Conservation (phyloP, 2,113 vertebrate species). For the Cyphomyrus plagiostoma region DNA sequence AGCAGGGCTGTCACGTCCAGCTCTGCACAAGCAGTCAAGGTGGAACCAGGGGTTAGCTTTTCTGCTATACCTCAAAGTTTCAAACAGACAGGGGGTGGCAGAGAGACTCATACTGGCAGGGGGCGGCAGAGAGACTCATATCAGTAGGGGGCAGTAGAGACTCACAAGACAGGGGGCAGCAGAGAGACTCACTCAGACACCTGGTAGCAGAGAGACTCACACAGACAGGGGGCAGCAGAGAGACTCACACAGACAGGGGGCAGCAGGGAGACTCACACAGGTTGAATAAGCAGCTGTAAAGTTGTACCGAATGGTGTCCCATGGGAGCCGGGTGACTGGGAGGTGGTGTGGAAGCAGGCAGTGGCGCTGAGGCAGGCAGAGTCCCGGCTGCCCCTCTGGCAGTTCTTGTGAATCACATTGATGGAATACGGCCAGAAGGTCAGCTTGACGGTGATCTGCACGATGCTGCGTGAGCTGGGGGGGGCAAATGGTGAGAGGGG, state of each 20-base stretch:
- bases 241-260: neutral
- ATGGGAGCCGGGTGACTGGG: constrained; percentile 53
- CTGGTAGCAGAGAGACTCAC: neutral
- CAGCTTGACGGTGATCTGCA: constrained; percentile 67
- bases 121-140: too few species aligned
- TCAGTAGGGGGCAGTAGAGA: neutral
- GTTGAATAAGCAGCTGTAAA: too few species aligned
- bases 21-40: constrained; percentile 47
- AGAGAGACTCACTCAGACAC: too few species aligned
- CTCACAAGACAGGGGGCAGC: neutral
- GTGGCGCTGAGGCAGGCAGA: constrained; percentile 73
- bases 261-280: neutral
- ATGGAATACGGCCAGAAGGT: constrained; percentile 71
- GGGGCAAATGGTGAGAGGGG: neutral
- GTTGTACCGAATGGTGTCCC: constrained; percentile 61
- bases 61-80: neutral
- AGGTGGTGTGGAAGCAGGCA: constrained; percentile 68
- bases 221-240: neutral
- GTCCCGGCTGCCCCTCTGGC: constrained; percentile 61
- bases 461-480: constrained; percentile 73
- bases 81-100: neutral
- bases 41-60: neutral
- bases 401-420: constrained; percentile 79
- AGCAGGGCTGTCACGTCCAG: constrained; percentile 65
- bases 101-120: neutral